Conservation (phyloP, 2,113 vertebrate species). For the Mellivora capensis region DNA sequence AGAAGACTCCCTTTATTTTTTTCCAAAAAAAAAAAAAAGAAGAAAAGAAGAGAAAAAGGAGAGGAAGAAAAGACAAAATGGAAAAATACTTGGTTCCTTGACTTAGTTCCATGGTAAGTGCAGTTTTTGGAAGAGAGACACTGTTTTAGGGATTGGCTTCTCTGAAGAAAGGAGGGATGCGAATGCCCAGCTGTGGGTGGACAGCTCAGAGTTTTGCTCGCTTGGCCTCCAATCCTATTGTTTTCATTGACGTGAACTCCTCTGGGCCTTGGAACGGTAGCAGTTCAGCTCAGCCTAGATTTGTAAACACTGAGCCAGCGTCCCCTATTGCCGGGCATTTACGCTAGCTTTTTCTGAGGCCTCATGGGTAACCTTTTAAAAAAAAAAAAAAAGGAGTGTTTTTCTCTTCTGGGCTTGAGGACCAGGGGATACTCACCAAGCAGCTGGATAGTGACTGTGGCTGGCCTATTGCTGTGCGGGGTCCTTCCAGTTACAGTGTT, state of each 20-base stretch:
- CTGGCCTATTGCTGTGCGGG: neutral
- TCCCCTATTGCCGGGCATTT: neutral
- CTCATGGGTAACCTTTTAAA: neutral
- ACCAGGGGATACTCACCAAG: neutral
- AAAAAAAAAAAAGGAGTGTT: neutral
- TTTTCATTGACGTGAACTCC: conserved; percentile 18
- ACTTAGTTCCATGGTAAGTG: neutral
- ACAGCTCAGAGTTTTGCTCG: neutral
- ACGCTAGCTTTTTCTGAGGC: neutral
- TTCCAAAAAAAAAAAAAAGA: neutral
- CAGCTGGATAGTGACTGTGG: neutral
- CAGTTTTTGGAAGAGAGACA: neutral
- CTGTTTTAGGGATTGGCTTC: neutral
- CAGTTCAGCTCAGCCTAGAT: neutral
- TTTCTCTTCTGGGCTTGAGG: conserved; percentile 14
- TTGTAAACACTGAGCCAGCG: neutral
- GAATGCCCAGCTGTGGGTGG: neutral
- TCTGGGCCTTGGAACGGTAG: neutral
- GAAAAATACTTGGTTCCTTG: conserved; percentile 18
- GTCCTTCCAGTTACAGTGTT: neutral
- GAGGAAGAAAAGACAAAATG: neutral
- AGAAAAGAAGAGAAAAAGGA: neutral
- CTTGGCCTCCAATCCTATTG: neutral
- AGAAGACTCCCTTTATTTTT: neutral
- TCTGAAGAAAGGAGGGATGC: neutral